Percentiles rank a stretch among this genome's conserved stretches.
phyloP scores from a whole-genome alignment of 2,888 invertebrate species.

The Melinaea marsaeus region DNA sequence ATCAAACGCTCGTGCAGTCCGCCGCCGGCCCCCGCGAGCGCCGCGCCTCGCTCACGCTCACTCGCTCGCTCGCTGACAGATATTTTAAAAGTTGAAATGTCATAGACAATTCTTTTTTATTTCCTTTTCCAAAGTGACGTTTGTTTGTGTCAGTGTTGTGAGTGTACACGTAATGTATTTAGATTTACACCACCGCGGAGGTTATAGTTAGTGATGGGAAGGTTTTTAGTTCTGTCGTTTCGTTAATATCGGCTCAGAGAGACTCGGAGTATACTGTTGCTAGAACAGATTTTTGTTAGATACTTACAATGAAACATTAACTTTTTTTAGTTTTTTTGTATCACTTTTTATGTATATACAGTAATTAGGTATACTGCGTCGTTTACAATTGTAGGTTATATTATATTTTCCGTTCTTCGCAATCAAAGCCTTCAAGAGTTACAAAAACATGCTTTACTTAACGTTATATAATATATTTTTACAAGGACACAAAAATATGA shows the following conservation, averaged over 20 bases:
- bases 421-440: too few relatives aligned
- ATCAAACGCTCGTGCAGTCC: constrained; percentile 57
- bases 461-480: too few relatives aligned
- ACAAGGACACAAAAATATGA: too few relatives aligned
- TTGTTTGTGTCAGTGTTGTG: constrained; percentile 48
- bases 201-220: constrained; percentile 23
- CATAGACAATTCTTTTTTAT: constrained; percentile 56
- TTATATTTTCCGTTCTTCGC: too few relatives aligned
- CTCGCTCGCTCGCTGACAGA: constrained; percentile 43
- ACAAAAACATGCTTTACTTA: too few relatives aligned
- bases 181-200: constrained; percentile 31
- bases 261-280: background rate
- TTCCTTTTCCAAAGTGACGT: constrained; percentile 48
- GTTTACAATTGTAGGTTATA: too few relatives aligned
- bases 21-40: constrained; percentile 62
- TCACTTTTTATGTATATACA: too few relatives aligned
- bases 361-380: too few relatives aligned
- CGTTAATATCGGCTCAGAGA: constrained; percentile 4
- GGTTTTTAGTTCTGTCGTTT: constrained; percentile 15
- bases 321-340: too few relatives aligned
- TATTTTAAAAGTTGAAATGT: constrained; percentile 30
- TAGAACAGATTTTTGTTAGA: too few relatives aligned
- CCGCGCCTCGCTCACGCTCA: constrained; percentile 41
- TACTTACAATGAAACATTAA: too few relatives aligned
- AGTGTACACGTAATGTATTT: constrained; percentile 34